phyloP scores from a whole-genome alignment of 2,113 vertebrate genomes.

The Cryptotis parvus region DNA sequence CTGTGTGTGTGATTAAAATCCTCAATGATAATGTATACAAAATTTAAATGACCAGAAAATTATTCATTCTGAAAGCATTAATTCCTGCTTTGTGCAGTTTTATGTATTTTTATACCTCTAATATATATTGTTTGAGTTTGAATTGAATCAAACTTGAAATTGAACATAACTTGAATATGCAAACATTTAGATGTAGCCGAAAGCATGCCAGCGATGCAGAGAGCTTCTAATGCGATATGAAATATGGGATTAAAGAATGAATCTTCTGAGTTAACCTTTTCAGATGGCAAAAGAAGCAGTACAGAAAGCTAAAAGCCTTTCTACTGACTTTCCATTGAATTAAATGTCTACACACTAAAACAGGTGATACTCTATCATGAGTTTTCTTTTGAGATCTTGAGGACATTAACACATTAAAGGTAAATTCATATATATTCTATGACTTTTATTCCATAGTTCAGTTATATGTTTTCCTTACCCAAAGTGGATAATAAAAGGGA shows the following conservation, averaged over 20 bases:
- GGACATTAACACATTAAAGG: neutral
- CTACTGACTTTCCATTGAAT: neutral
- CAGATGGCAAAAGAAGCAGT: neutral
- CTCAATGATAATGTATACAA: neutral
- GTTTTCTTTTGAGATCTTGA: neutral
- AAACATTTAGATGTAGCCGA: conserved; percentile 20
- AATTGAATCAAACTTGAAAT: neutral
- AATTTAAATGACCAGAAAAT: neutral
- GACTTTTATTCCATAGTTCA: neutral
- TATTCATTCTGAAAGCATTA: conserved; percentile 31
- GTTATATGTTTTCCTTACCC: neutral
- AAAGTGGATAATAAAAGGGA: neutral
- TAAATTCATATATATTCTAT: neutral
- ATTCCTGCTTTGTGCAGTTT: neutral
- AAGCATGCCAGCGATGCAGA: neutral
- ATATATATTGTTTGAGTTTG: neutral
- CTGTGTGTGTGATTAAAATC: no score
- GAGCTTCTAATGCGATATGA: conserved; percentile 8
- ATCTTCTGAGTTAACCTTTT: neutral
- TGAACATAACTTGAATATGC: neutral
- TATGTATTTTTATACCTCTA: neutral
- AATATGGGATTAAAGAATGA: neutral
- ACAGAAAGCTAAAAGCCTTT: conserved; percentile 15
- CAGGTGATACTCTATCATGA: neutral
- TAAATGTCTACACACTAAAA: neutral